Percentiles rank a stretch among this genome's conserved stretches.
phyloP scores from a whole-genome alignment of 2,113 vertebrate genomes.

The Turdus rufiventris region DNA sequence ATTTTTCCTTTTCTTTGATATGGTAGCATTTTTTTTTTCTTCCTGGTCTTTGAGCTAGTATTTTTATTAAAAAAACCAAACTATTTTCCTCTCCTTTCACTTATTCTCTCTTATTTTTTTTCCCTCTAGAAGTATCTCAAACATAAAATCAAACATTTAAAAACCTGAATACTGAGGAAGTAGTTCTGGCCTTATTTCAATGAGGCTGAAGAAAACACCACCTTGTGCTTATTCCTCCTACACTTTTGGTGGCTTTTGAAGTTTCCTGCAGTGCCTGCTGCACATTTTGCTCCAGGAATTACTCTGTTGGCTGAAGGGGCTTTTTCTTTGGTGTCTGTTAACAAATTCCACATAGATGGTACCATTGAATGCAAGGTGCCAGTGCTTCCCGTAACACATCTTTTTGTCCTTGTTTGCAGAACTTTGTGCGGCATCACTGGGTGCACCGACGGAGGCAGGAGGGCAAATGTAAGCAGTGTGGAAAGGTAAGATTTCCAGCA shows the following conservation, averaged over 20 bases:
- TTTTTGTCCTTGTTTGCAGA: constrained; percentile 71
- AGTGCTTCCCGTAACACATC: background rate
- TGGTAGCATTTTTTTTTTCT: background rate
- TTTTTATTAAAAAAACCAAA: background rate
- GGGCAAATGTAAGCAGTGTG: constrained; percentile 96
- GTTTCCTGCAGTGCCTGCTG: background rate
- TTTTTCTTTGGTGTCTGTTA: background rate
- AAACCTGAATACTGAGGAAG: background rate
- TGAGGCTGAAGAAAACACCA: background rate
- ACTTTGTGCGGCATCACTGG: constrained; percentile 94
- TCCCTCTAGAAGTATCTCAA: background rate
- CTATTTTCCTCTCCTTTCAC: background rate
- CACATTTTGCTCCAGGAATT: background rate
- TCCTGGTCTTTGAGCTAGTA: background rate
- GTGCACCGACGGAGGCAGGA: constrained; percentile 94
- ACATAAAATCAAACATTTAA: background rate
- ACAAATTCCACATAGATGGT: background rate
- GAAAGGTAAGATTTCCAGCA: constrained; percentile 80
- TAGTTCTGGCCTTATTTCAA: background rate
- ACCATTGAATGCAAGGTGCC: background rate
- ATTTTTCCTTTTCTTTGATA: too few species aligned
- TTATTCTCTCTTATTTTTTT: background rate
- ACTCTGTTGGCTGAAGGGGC: background rate
- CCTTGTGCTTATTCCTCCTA: background rate
- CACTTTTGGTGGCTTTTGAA: background rate